These are phyloP conservation scores for Harpagifer antarcticus DNA, from an alignment of 2,797 vertebrate species.

Conservation along the genomic window DNA sequence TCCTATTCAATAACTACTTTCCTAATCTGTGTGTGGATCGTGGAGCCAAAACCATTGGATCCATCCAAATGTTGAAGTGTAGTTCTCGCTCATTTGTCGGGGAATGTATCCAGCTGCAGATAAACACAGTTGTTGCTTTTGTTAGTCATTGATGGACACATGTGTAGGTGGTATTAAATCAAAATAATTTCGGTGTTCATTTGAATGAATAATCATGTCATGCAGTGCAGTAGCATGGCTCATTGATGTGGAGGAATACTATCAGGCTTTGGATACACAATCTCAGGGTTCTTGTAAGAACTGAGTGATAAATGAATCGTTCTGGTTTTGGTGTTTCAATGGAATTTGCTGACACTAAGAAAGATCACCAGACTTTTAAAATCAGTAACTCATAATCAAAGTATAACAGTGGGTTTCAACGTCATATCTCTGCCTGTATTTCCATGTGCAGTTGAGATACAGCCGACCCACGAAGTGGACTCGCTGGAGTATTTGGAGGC, in stretches of 20 bases:
- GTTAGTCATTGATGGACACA: neutral
- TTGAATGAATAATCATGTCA: neutral
- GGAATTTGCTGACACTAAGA: too few species aligned
- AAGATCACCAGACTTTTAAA: too few species aligned
- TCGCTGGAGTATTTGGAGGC: slow-evolving; percentile 97
- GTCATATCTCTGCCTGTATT: slow-evolving; percentile 20
- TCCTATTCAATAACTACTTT: too few species aligned
- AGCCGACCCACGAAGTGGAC: slow-evolving; percentile 94
- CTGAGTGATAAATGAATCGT: neutral
- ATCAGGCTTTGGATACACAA: neutral
- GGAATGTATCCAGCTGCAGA: neutral
- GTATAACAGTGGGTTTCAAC: neutral
- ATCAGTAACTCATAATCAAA: too few species aligned
- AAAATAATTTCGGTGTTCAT: neutral
- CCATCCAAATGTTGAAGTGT: too few species aligned
- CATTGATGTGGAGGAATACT: too few species aligned
- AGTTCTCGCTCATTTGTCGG: neutral
- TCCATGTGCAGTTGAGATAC: slow-evolving; percentile 88
- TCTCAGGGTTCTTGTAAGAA: too few species aligned
- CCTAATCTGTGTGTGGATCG: too few species aligned
- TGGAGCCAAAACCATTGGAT: too few species aligned
- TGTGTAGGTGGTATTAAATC: neutral
- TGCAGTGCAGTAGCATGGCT: too few species aligned
- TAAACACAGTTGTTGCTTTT: neutral
- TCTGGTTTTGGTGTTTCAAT: neutral